phyloP scores from a whole-genome alignment of 2,113 vertebrate species.

The Prionailurus bengalensis region DNA sequence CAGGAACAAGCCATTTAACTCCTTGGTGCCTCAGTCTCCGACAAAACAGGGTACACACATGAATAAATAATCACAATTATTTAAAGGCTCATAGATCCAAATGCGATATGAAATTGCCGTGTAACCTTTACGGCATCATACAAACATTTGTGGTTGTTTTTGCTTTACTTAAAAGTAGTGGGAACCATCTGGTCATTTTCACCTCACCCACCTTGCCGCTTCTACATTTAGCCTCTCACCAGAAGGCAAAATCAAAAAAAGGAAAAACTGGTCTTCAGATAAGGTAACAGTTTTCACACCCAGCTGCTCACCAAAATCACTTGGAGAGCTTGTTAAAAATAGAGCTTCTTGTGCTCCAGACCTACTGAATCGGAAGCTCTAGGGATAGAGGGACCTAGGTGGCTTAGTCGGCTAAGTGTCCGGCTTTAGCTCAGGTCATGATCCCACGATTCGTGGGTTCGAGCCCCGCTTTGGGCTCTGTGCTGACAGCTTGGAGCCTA shows the following conservation, averaged over 20 bases:
- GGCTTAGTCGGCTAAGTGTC: too few species aligned
- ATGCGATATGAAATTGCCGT: neutral
- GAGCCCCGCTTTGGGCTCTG: too few species aligned
- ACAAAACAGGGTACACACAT: neutral
- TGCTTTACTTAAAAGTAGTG: conserved; percentile 11
- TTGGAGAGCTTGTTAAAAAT: neutral
- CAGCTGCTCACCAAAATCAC: conserved; percentile 49
- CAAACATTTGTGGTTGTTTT: neutral
- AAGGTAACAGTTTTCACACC: conserved; percentile 50
- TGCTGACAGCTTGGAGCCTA: too few species aligned
- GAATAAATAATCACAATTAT: neutral
- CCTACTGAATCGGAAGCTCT: neutral
- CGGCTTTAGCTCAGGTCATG: too few species aligned
- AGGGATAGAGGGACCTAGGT: neutral
- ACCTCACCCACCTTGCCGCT: neutral
- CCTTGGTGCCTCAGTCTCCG: neutral
- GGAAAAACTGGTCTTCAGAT: conserved; percentile 40
- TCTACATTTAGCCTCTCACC: neutral
- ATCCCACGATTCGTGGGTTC: too few species aligned
- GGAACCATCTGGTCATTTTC: neutral
- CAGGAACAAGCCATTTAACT: neutral
- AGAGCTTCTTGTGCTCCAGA: conserved; percentile 5
- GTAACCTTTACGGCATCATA: neutral
- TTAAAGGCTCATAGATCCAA: neutral
- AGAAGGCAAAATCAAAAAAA: conserved; percentile 41